Evolutionary conservation across 2,797 vertebrate genomes (phyloP).

Genomic region (Linurgus olivaceus): DNA sequence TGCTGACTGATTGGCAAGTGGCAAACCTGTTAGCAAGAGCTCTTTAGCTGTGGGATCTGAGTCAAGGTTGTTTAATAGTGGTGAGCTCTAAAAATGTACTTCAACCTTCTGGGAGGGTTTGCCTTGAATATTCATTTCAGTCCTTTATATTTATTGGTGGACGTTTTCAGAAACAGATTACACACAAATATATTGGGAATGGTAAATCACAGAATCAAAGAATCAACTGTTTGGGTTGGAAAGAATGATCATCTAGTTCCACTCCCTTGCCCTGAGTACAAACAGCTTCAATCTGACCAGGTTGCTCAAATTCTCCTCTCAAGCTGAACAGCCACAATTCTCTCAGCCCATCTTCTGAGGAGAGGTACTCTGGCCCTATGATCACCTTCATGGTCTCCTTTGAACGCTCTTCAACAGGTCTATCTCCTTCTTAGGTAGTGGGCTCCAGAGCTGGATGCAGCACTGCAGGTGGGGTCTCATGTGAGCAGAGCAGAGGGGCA

Average conservation of each 20-base stretch:
- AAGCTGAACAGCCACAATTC: not conserved
- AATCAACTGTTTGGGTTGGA: not conserved
- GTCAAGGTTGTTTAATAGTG: not conserved
- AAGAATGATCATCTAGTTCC: not conserved
- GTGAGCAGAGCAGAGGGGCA: not conserved
- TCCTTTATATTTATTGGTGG: not conserved
- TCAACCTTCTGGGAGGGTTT: not conserved
- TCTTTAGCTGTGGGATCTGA: not conserved
- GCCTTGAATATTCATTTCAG: not conserved
- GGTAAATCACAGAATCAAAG: not conserved
- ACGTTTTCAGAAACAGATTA: not conserved
- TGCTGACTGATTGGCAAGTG: not conserved
- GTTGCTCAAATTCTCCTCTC: not conserved
- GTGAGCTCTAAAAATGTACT: not conserved
- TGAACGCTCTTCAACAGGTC: no score
- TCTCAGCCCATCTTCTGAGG: not conserved
- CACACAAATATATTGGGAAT: not conserved
- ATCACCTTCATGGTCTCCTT: not conserved
- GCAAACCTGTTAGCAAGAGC: not conserved
- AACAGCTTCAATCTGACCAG: not conserved
- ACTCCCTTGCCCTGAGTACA: rapidly evolving
- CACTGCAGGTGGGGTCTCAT: not conserved
- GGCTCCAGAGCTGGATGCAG: not conserved
- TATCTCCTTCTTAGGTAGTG: not conserved
- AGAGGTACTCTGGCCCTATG: not conserved